These are phyloP conservation scores for Eira barbara DNA, from an alignment of 2,113 vertebrate species.

Conservation along the genomic window DNA sequence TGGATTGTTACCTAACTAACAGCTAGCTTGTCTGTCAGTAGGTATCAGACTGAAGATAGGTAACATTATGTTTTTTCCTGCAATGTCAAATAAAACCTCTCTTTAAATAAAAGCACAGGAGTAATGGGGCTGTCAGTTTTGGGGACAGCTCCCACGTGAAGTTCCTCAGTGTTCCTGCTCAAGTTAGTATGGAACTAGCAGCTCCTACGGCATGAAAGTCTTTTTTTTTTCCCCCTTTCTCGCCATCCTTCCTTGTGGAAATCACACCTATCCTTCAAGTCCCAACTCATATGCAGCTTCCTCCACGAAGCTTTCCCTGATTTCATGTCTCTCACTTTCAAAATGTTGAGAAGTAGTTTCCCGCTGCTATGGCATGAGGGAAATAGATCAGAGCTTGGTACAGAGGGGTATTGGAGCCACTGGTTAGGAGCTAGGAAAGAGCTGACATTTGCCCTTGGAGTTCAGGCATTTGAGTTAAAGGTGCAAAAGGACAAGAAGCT, in stretches of 20 bases:
- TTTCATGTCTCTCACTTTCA: not conserved
- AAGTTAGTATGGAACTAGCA: not conserved
- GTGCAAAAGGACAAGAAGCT: constrained; percentile 12
- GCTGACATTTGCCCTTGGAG: not conserved
- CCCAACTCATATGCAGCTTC: not conserved
- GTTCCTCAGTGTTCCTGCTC: not conserved
- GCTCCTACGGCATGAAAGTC: not conserved
- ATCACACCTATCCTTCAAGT: not conserved
- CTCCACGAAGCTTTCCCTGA: not conserved
- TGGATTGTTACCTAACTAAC: not conserved
- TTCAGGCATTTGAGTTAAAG: not conserved
- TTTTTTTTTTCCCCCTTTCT: not conserved
- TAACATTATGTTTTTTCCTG: not conserved
- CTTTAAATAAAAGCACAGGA: not conserved
- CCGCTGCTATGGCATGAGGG: not conserved
- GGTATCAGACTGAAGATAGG: not conserved
- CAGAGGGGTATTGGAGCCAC: not conserved
- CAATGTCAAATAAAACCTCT: not conserved
- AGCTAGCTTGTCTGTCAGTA: not conserved
- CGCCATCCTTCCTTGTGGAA: not conserved
- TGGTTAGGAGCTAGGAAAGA: not conserved
- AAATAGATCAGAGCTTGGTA: not conserved
- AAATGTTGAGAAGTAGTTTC: not conserved
- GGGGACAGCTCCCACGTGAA: not conserved
- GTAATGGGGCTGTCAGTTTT: not conserved